Conservation (phyloP, 2,797 vertebrate genomes). For the Meda fulgida region DNA sequence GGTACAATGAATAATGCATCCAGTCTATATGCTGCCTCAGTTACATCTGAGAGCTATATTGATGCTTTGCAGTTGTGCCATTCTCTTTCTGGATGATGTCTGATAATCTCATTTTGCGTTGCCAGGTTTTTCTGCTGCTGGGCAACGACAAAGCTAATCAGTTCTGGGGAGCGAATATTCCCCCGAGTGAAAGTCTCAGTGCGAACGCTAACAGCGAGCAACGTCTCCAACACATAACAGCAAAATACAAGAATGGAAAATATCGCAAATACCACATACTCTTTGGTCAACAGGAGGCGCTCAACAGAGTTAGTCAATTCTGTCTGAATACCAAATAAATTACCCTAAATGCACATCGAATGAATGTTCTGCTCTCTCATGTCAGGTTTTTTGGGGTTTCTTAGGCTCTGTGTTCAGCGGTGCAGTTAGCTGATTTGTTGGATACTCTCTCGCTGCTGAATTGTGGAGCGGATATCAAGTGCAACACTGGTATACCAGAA, state of each 20-base stretch:
- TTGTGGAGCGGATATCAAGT: conserved; percentile 79
- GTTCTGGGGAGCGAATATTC: conserved; percentile 85
- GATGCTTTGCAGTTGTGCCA: neutral
- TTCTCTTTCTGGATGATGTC: neutral
- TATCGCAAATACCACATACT: conserved; percentile 79
- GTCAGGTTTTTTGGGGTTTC: neutral
- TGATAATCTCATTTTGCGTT: neutral
- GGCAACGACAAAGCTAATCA: conserved; percentile 75
- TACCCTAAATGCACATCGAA: neutral
- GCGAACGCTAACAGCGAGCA: conserved; percentile 68
- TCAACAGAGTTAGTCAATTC: conserved; percentile 75
- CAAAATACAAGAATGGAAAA: conserved; percentile 84
- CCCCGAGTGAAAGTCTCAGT: conserved; percentile 78
- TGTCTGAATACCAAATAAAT: neutral
- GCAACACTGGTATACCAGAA: conserved; percentile 71
- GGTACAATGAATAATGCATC: conserved; percentile 66
- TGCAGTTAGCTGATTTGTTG: conserved; percentile 80
- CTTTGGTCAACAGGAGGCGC: conserved; percentile 73
- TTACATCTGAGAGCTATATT: neutral
- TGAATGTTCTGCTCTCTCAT: neutral
- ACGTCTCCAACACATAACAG: conserved; percentile 71
- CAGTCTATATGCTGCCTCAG: neutral
- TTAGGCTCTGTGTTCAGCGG: conserved; percentile 79
- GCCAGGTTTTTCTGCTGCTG: conserved; percentile 78
- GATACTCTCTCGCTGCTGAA: conserved; percentile 83